These are phyloP conservation scores for Megalops cyprinoides DNA, from an alignment of 2,797 vertebrate genomes.

Conservation along the genomic window DNA sequence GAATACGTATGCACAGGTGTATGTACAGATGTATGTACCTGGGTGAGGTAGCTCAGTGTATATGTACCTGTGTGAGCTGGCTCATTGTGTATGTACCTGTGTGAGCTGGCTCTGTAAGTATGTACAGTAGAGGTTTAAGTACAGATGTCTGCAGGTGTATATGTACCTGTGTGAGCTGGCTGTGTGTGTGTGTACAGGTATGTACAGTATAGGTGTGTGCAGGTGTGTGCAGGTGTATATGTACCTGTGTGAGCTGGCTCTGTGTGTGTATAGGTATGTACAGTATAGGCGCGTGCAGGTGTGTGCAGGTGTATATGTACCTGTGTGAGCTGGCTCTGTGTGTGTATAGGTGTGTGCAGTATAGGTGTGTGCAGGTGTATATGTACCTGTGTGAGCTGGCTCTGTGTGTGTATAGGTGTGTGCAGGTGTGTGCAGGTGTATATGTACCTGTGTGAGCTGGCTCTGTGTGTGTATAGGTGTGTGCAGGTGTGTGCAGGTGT, in stretches of 20 bases:
- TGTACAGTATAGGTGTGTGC: conserved; percentile 38
- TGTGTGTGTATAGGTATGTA: background rate
- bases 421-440: background rate
- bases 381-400: background rate
- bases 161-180: background rate
- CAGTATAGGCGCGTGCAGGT: conserved; percentile 34
- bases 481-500: background rate
- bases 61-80: conserved; percentile 1
- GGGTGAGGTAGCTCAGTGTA: background rate
- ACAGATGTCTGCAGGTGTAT: background rate
- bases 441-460: background rate
- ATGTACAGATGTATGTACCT: background rate
- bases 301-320: background rate
- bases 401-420: background rate
- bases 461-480: conserved; percentile 5
- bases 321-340: conserved; percentile 15
- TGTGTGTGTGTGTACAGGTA: background rate
- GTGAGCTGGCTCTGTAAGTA: too few relatives aligned
- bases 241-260: background rate
- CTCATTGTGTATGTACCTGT: too few relatives aligned
- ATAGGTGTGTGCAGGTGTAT: background rate
- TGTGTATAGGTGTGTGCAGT: background rate
- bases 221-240: background rate
- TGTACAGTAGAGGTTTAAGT: too few relatives aligned
- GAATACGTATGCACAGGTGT: too few relatives aligned